Conservation (phyloP, 2,113 vertebrate genomes). For the Bos indicus region DNA sequence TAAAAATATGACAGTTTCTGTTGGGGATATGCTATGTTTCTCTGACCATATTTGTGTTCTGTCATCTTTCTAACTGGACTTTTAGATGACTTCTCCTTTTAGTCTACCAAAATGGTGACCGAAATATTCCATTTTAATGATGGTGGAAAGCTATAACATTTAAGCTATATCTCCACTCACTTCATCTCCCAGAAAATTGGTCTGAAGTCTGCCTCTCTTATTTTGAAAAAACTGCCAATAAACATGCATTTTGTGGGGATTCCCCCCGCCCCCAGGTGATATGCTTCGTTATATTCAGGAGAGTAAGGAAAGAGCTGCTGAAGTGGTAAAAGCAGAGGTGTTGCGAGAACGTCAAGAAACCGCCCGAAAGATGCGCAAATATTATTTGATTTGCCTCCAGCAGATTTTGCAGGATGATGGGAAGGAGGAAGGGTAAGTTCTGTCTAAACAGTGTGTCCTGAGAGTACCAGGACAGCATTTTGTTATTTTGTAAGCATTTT, state of each 20-base stretch:
- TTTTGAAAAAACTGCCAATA: background rate
- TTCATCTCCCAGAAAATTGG: background rate
- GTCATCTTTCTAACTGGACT: background rate
- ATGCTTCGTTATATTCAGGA: conserved; percentile 94
- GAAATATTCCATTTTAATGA: background rate
- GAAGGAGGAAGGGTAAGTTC: conserved; percentile 83
- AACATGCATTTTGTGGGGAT: background rate
- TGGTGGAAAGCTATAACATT: background rate
- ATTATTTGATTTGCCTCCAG: conserved; percentile 93
- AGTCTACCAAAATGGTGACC: background rate
- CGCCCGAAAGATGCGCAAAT: conserved; percentile 90
- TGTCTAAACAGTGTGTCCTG: background rate
- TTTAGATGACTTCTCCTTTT: background rate
- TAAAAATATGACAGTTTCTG: background rate
- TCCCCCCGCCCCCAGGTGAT: conserved; percentile 80
- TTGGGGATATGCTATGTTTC: background rate
- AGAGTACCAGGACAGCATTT: background rate
- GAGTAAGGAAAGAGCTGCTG: conserved; percentile 90
- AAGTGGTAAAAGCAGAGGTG: conserved; percentile 90
- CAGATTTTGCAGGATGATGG: conserved; percentile 91
- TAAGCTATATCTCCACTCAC: background rate
- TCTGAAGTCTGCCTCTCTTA: background rate
- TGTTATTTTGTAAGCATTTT: conserved; percentile 5
- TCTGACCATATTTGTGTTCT: background rate
- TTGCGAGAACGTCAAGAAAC: conserved; percentile 91